A percentile compares a stretch with the other conserved stretches of the same genome.
phyloP scores from a whole-genome alignment of 2,113 vertebrate species.

The Rhipidura dahli region DNA sequence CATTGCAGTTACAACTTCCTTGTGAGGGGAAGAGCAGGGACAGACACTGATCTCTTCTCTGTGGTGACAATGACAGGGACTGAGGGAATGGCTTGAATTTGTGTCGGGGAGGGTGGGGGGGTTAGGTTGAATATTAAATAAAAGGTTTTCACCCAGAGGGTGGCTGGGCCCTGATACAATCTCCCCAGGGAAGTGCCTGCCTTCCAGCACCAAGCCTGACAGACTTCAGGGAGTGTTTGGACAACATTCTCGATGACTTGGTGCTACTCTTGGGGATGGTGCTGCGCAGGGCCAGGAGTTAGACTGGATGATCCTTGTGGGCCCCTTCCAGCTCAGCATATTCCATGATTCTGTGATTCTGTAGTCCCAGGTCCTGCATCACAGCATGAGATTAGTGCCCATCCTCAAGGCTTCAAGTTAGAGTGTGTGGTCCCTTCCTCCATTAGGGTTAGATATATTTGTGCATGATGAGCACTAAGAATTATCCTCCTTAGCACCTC shows the following conservation, averaged over 20 bases:
- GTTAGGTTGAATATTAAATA: neutral
- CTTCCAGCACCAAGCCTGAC: neutral
- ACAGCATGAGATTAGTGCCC: neutral
- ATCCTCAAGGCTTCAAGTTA: neutral
- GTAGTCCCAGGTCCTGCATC: neutral
- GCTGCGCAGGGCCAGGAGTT: too few relatives aligned
- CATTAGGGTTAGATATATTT: fast-evolving
- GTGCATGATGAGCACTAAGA: neutral
- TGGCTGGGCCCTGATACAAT: neutral
- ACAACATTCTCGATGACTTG: neutral
- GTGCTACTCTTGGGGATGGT: too few relatives aligned
- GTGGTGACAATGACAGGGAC: neutral
- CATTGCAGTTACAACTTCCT: neutral
- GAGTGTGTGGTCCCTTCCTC: neutral
- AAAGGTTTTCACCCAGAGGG: neutral
- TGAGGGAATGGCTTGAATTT: neutral
- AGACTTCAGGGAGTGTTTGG: neutral
- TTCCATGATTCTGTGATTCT: neutral
- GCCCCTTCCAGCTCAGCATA: neutral
- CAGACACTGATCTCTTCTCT: neutral
- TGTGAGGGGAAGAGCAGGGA: fast-evolving
- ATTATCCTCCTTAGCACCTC: neutral
- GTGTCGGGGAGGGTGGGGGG: too few relatives aligned
- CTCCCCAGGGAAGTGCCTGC: neutral
- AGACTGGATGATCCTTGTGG: fast-evolving